phyloP scores from a whole-genome alignment of 2,888 invertebrate species.

The Spisula solida region DNA sequence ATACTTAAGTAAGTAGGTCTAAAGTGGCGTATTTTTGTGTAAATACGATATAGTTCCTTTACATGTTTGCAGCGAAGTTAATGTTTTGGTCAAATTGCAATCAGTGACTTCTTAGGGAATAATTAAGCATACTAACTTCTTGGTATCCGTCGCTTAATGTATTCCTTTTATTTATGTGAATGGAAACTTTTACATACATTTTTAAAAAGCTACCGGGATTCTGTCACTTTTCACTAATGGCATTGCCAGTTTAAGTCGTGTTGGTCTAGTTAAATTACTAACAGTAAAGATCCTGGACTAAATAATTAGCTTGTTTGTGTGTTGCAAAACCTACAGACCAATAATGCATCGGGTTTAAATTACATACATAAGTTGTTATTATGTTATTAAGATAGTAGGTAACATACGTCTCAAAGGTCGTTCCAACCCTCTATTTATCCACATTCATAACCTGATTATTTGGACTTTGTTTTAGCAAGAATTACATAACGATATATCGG shows the following conservation, averaged over 20 bases:
- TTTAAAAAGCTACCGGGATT: too few relatives aligned
- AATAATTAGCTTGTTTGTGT: neutral
- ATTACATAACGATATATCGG: too few relatives aligned
- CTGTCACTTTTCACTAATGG: neutral
- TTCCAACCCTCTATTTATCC: too few relatives aligned
- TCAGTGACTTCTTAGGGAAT: constrained; percentile 1
- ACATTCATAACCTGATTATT: too few relatives aligned
- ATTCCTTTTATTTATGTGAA: constrained; percentile 33
- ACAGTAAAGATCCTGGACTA: neutral
- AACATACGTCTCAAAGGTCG: too few relatives aligned
- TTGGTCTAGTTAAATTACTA: neutral
- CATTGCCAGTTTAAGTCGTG: neutral
- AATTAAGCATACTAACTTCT: neutral
- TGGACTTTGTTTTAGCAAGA: too few relatives aligned
- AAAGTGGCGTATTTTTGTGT: neutral
- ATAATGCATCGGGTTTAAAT: neutral
- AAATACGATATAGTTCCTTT: neutral
- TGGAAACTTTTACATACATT: constrained; percentile 13
- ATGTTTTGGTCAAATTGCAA: too few relatives aligned
- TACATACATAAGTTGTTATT: neutral
- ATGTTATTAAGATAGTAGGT: neutral
- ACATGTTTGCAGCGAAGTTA: too few relatives aligned
- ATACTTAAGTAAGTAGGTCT: neutral
- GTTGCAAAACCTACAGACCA: neutral
- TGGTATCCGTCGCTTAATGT: neutral